Evolutionary conservation across 2,797 vertebrate genomes (phyloP).

Genomic region (Tarsius wallacei): DNA sequence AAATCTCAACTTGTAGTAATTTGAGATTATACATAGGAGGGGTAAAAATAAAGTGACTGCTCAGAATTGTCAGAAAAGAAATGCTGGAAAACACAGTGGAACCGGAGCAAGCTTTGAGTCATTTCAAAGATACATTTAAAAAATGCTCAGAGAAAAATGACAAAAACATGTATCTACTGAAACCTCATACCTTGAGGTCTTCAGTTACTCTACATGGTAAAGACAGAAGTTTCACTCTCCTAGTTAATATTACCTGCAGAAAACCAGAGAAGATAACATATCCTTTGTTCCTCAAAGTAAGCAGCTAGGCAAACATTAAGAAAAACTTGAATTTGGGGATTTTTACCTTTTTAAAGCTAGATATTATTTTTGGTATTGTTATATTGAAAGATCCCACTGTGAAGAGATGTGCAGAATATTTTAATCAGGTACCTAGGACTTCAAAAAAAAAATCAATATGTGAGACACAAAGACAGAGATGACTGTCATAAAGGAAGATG

Average conservation of each 20-base stretch:
- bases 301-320: slow-evolving; percentile 91
- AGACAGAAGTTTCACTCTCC: slow-evolving; percentile 95
- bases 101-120: slow-evolving; percentile 94
- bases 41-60: slow-evolving; percentile 97
- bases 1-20: slow-evolving; percentile 95
- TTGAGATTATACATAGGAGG: slow-evolving; percentile 94
- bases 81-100: slow-evolving; percentile 96
- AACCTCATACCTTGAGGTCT: slow-evolving; percentile 95
- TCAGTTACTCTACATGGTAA: slow-evolving; percentile 94
- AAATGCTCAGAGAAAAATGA: slow-evolving; percentile 92
- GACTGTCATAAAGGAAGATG: not conserved
- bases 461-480: not conserved
- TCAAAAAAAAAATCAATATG: not conserved
- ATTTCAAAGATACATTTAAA: slow-evolving; percentile 95
- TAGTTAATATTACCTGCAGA: slow-evolving; percentile 94
- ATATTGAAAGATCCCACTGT: slow-evolving; percentile 78
- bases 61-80: slow-evolving; percentile 96
- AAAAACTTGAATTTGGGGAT: slow-evolving; percentile 86
- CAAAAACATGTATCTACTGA: slow-evolving; percentile 93
- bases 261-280: slow-evolving; percentile 94
- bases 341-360: slow-evolving; percentile 61
- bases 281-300: slow-evolving; percentile 95
- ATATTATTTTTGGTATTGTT: slow-evolving; percentile 79
- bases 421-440: not conserved
- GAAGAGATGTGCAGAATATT: slow-evolving; percentile 70